Evolutionary conservation across 2,888 invertebrate species (phyloP), one percentile per base, ranked within the genome.

Genomic region (Stenoptilia bipunctidactyla): DNA sequence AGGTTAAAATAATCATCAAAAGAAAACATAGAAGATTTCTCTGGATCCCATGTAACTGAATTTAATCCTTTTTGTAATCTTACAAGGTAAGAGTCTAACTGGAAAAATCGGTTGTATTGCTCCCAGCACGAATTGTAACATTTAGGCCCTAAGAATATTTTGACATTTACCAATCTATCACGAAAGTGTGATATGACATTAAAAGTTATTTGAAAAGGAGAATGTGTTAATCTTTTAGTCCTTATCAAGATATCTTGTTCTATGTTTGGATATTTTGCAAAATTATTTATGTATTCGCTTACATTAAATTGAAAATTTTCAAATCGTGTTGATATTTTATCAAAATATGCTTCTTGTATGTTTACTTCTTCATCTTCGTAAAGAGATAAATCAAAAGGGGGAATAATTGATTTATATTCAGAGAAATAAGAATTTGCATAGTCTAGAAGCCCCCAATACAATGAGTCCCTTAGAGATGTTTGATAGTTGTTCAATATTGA

Each of bases 401-500:
- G 53, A 42, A 75, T 54, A 0, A 54, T 57, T 10, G 58, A 55
- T 39, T 63, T 61, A 44, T 65, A 79, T 13, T 72, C 67, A 6
- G 50, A 59, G 15, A 71, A 74, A 45, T 80, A 82, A 34, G 62
- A 65, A 6, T 75, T 42, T 33, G 66, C 51, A 35, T 55, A 58
- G 45, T 70, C 52, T 4, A 82, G 61, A 46, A 82, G 51, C 13
- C 57, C 48, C 79, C 79, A 80, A 45, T 70, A 80, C 1, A 61
- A 50, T 1, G 79, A 74, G 48, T 80, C 80, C 43, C 79, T 61
- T 30, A 83, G 49, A 15, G 74, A 56, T 42, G 82, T 83, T 54
- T 80, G 69, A 2, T 79, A 69, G 36, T 73, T 70, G 45, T 82
- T 80, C 27, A 80, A 43, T 20, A 73, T 46, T 13, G 82, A 75